Base-by-base conservation (phyloP, 2,888 invertebrate species). In the Andrena bicolor region DNA sequence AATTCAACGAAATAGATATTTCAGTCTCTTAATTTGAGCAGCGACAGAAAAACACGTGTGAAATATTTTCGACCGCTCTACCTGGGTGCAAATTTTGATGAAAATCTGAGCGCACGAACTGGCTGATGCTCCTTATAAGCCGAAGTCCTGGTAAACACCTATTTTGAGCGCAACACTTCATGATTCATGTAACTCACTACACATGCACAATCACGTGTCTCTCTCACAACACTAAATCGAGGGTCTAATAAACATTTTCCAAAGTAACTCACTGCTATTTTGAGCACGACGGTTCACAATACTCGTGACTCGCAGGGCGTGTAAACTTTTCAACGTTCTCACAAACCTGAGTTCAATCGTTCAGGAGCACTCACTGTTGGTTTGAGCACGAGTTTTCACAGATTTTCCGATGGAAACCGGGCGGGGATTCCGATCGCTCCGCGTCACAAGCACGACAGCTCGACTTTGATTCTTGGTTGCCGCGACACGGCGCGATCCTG, bases 311-410 rank as follows among this genome's bases (percentile, higher is more conserved):
- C 51, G 51, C 41, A 41, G 41, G 41, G 10, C 2, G 4, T 0
- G 23, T 8, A 13, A 20, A 56, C 10, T 13, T 56, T 56, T 56
- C 4, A 56, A 10, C 23, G 20, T 10, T 56, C 56, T 13, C 41
- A 16, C 41, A 5, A 41, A 41, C 41, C 41, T 41, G 41, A 41
- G 1, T 3, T 4, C 56, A 3, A 56, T 3, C 10, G 23, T 8
- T 35, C 13, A 68, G 1, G 13, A 3, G 20, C 51, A 20, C 51
- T 68, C 53, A 32, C 51, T 7, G 53, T 32, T 68, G 35, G 13
- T 68, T 68, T 53, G 53, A 53, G 68, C 68, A 53, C n/a, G 6
- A 5, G 2, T 16, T 53, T 32, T 23, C 64, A 48, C 63, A 41
- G 7, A 13, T 13, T 35, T 41, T 0, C 23, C 13, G 23, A 13